phyloP scores from a whole-genome alignment of 2,113 vertebrate genomes.

The Zosterops hypoxanthus region DNA sequence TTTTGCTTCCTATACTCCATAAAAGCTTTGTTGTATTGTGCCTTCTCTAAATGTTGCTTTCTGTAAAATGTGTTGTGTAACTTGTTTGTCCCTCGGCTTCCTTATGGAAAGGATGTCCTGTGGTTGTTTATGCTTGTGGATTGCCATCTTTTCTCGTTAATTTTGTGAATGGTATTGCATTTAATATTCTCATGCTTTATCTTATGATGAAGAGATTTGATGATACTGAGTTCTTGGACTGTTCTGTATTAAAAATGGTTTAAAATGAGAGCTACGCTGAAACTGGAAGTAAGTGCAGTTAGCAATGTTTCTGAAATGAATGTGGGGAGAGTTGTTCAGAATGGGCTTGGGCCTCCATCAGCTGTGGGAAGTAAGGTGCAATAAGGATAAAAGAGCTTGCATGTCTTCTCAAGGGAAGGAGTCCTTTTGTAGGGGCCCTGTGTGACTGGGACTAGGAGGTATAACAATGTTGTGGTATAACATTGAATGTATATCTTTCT shows the following conservation, averaged over 20 bases:
- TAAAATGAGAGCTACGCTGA: neutral
- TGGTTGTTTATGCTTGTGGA: neutral
- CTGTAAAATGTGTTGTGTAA: neutral
- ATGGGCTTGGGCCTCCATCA: accelerated
- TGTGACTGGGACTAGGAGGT: neutral
- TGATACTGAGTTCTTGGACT: neutral
- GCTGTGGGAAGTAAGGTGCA: neutral
- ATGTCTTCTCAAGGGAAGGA: neutral
- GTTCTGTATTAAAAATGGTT: neutral
- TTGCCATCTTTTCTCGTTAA: neutral
- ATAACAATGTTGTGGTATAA: neutral
- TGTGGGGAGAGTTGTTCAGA: neutral
- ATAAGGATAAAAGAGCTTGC: neutral
- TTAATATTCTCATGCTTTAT: neutral
- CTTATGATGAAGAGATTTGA: neutral
- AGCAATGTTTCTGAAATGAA: neutral
- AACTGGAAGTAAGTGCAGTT: neutral
- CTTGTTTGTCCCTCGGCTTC: slow-evolving; percentile 41
- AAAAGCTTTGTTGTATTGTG: neutral
- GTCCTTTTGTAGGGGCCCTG: neutral
- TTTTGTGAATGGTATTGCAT: neutral
- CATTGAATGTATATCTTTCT: neutral
- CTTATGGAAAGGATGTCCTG: slow-evolving; percentile 23
- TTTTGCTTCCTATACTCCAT: neutral
- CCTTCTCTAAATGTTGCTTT: neutral